Conservation (phyloP, 2,113 vertebrate genomes). For the Elanoides forficatus region DNA sequence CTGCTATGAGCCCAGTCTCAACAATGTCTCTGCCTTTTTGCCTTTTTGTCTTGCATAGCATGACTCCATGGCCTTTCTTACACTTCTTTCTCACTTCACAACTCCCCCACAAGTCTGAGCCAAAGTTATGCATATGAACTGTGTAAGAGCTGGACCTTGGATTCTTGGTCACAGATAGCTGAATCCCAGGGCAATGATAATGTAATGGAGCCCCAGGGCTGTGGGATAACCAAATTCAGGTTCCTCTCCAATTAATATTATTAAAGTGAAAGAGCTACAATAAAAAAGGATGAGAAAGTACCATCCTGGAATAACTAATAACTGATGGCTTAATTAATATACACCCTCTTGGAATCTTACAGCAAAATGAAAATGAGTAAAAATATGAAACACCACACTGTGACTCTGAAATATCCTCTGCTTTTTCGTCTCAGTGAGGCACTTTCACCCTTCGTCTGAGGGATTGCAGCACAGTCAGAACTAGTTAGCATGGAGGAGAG, state of each 20-base stretch:
- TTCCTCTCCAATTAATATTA: background rate
- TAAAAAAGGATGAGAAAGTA: background rate
- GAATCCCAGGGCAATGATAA: background rate
- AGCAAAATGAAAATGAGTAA: background rate
- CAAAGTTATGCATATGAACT: background rate
- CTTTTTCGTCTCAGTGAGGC: background rate
- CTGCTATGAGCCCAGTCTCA: background rate
- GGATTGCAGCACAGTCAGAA: background rate
- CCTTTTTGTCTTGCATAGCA: background rate
- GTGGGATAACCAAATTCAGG: background rate
- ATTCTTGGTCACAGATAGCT: background rate
- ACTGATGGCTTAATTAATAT: background rate
- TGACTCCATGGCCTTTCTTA: background rate
- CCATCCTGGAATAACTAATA: background rate
- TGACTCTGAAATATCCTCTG: background rate
- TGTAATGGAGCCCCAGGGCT: background rate
- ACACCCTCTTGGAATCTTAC: background rate
- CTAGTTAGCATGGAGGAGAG: background rate
- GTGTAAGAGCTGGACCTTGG: background rate
- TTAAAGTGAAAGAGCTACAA: background rate
- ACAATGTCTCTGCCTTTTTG: background rate
- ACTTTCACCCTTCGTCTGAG: background rate
- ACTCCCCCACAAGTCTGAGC: background rate
- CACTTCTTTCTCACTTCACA: background rate
- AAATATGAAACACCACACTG: background rate